These are phyloP conservation scores for Ceriagrion tenellum DNA, from an alignment of 2,888 invertebrate genomes.

Conservation along the genomic window DNA sequence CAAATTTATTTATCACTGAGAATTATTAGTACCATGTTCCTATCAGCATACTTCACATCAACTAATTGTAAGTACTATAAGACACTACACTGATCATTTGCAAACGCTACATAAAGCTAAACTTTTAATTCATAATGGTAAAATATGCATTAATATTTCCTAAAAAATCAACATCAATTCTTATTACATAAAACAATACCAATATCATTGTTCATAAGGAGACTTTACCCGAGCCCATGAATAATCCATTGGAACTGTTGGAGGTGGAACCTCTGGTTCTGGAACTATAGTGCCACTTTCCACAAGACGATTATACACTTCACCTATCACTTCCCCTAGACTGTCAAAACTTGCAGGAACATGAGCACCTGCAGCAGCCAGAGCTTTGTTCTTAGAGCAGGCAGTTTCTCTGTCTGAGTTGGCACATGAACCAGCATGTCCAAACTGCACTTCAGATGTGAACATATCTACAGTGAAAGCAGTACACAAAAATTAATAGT, in stretches of 20 bases:
- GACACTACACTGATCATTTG: too few relatives aligned
- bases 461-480: slow-evolving; percentile 84
- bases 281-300: slow-evolving; percentile 90
- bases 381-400: slow-evolving; percentile 91
- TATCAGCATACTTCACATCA: too few relatives aligned
- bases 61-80: too few relatives aligned
- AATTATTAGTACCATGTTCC: too few relatives aligned
- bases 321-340: slow-evolving; percentile 88
- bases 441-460: slow-evolving; percentile 95
- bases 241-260: slow-evolving; percentile 99
- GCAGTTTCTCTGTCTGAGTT: slow-evolving; percentile 97
- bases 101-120: too few relatives aligned
- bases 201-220: slow-evolving; percentile 54
- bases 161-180: too few relatives aligned
- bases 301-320: slow-evolving; percentile 88
- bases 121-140: too few relatives aligned
- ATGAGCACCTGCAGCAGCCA: slow-evolving; percentile 90
- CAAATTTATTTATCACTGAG: too few relatives aligned
- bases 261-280: slow-evolving; percentile 95
- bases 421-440: slow-evolving; percentile 99
- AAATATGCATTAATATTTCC: too few relatives aligned
- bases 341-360: slow-evolving; percentile 97
- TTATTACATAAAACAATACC: slow-evolving; percentile 25
- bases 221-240: slow-evolving; percentile 92
- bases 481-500: neutral